Conservation (phyloP, 2,113 vertebrate genomes). For the Paracanthobrama guichenoti region DNA sequence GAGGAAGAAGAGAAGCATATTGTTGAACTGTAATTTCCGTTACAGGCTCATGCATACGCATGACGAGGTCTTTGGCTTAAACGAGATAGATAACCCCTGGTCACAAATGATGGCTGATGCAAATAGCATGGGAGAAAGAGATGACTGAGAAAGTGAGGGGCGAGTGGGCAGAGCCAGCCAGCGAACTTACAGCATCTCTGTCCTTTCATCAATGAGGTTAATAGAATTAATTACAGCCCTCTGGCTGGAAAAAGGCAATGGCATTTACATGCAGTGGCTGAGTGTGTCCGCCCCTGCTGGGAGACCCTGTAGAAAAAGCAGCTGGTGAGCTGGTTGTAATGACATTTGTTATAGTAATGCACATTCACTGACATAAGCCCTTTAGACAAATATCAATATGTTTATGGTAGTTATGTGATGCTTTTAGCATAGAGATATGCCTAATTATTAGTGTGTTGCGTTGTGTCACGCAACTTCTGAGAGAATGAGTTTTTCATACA, state of each 20-base stretch:
- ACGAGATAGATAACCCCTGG: conserved; percentile 47
- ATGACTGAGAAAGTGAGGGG: conserved; percentile 53
- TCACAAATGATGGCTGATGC: conserved; percentile 38
- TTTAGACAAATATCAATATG: conserved; percentile 41
- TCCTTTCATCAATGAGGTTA: conserved; percentile 71
- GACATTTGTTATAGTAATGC: conserved; percentile 43
- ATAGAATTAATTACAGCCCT: conserved; percentile 69
- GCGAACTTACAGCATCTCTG: conserved; percentile 62
- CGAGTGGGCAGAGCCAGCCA: conserved; percentile 50
- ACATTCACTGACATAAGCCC: conserved; percentile 26
- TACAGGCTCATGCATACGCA: conserved; percentile 39
- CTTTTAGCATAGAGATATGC: background rate
- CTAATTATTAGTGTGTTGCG: background rate
- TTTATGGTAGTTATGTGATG: conserved; percentile 29
- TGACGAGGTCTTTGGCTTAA: conserved; percentile 43
- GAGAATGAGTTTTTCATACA: background rate
- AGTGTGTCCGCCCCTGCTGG: conserved; percentile 46
- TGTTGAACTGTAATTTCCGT: conserved; percentile 45
- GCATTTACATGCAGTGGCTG: conserved; percentile 69
- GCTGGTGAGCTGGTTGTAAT: conserved; percentile 42
- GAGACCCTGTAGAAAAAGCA: conserved; percentile 53
- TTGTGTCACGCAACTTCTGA: background rate
- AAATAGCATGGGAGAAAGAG: conserved; percentile 41
- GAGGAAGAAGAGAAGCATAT: conserved; percentile 26
- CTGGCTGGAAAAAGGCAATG: conserved; percentile 63